phyloP scores from a whole-genome alignment of 2,797 vertebrate genomes.

The Sebastes hubbsi region DNA sequence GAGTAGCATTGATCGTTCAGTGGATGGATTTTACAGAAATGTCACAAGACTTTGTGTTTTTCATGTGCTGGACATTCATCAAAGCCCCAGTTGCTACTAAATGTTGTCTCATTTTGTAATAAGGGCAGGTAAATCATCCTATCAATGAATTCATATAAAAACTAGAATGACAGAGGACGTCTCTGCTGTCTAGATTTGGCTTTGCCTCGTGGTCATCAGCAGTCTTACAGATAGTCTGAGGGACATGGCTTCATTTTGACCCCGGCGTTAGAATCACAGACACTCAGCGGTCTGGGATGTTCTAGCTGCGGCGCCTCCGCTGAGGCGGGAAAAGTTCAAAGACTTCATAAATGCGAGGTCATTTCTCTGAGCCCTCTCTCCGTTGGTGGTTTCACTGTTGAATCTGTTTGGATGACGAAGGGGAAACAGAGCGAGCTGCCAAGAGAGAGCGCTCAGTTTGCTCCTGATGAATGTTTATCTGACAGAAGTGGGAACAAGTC shows the following conservation, averaged over 20 bases:
- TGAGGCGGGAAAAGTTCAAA: conserved; percentile 60
- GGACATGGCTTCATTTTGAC: conserved; percentile 37
- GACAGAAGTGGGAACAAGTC: neutral
- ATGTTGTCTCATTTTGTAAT: too few species aligned
- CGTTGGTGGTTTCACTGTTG: conserved; percentile 35
- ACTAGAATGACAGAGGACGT: too few species aligned
- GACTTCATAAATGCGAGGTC: conserved; percentile 45
- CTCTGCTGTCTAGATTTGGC: too few species aligned
- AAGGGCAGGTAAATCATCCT: too few species aligned
- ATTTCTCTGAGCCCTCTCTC: conserved; percentile 31
- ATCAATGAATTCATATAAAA: too few species aligned
- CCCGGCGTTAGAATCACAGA: conserved; percentile 30
- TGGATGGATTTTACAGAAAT: too few species aligned
- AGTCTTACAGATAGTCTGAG: conserved; percentile 15
- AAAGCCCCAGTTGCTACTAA: too few species aligned
- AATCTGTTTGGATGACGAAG: conserved; percentile 30
- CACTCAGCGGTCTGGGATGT: conserved; percentile 42
- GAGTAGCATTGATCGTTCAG: too few species aligned
- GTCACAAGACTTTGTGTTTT: too few species aligned
- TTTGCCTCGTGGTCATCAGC: neutral
- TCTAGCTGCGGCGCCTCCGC: conserved; percentile 35
- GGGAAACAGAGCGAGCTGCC: conserved; percentile 7
- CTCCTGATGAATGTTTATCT: conserved; percentile 7
- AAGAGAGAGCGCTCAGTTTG: neutral
- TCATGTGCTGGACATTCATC: too few species aligned